Evolutionary conservation across 2,888 invertebrate species (phyloP).

Genomic region (Xanthia togata): DNA sequence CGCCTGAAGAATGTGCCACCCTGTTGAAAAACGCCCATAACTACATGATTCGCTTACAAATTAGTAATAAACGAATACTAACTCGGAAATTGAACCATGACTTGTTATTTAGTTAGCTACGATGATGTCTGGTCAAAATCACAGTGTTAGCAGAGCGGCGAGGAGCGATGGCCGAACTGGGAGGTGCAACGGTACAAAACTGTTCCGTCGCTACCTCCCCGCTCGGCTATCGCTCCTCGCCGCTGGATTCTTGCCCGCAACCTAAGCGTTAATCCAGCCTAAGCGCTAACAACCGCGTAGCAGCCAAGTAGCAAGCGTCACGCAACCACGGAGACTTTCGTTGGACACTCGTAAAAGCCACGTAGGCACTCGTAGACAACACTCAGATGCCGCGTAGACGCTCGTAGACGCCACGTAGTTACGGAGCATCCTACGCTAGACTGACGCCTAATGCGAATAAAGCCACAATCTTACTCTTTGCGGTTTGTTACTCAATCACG

Average conservation of each 20-base stretch:
- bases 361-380: not conserved
- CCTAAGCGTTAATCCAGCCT: not conserved
- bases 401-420: not conserved
- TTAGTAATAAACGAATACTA: not conserved
- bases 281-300: not conserved
- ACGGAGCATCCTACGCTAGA: not conserved
- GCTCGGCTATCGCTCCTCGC: too few species aligned
- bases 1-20: constrained; percentile 93
- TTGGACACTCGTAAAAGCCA: too few species aligned
- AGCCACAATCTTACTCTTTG: not conserved
- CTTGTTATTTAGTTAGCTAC: not conserved
- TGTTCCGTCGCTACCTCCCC: too few species aligned
- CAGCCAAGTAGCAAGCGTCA: not conserved
- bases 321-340: too few species aligned
- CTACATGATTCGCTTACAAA: not conserved
- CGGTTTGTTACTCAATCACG: too few species aligned
- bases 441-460: not conserved
- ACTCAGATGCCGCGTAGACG: not conserved
- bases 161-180: too few species aligned
- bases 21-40: constrained; percentile 66
- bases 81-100: not conserved
- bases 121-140: not conserved
- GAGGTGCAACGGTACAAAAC: too few species aligned
- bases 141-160: not conserved
- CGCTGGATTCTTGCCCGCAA: too few species aligned